Conservation (phyloP, 1,140 invertebrate genomes). For the Pseudomyrmex pallidus region DNA sequence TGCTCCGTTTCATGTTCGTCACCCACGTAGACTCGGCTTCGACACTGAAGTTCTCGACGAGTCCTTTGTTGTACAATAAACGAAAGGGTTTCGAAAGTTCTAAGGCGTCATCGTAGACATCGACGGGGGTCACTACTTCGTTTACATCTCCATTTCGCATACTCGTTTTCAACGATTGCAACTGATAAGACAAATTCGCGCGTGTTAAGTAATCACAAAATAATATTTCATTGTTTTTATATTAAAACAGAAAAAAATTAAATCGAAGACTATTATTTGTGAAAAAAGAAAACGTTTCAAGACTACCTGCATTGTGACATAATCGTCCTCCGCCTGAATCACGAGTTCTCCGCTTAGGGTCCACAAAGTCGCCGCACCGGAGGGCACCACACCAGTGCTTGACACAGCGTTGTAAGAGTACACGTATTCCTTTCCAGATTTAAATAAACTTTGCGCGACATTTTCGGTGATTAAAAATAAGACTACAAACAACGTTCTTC, state of each 20-base stretch:
- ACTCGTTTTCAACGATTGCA: conserved; percentile 76
- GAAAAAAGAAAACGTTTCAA: conserved; percentile 7
- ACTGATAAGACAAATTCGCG: conserved; percentile 63
- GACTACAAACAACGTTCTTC: conserved; percentile 65
- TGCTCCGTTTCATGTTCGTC: conserved; percentile 88
- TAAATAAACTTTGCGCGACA: conserved; percentile 75
- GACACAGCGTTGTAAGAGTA: conserved; percentile 81
- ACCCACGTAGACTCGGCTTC: conserved; percentile 87
- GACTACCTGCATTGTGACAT: conserved; percentile 77
- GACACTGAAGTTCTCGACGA: conserved; percentile 80
- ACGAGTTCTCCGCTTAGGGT: conserved; percentile 78
- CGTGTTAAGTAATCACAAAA: conserved; percentile 59
- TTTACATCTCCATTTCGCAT: conserved; percentile 78
- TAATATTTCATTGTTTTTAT: conserved; percentile 57
- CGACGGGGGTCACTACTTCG: conserved; percentile 54
- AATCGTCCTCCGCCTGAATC: conserved; percentile 75
- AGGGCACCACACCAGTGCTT: conserved; percentile 80
- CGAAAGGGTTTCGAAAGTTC: conserved; percentile 81
- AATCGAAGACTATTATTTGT: not conserved
- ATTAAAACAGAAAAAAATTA: not conserved
- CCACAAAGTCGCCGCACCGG: conserved; percentile 80
- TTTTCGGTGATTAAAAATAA: conserved; percentile 51
- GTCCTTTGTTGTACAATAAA: conserved; percentile 79
- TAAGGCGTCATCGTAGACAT: conserved; percentile 71
- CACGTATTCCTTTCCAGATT: conserved; percentile 78